Evolutionary conservation across 2,888 invertebrate genomes (phyloP).

Genomic region (Strigamia crassipes): DNA sequence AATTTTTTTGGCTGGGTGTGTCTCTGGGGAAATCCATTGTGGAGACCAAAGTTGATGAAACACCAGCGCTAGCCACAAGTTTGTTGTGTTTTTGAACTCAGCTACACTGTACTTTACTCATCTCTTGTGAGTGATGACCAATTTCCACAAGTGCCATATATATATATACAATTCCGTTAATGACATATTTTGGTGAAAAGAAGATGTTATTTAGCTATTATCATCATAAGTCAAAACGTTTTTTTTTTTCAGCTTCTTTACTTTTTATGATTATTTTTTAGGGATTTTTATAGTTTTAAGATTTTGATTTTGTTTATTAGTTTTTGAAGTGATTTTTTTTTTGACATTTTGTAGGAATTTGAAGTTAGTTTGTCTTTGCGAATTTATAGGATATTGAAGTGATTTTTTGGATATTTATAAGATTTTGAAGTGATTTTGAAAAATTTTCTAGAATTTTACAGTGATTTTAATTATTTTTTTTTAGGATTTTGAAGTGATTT

Average conservation of each 20-base stretch:
- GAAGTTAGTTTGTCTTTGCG: too few relatives aligned
- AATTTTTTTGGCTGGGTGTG: neutral
- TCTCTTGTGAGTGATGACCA: neutral
- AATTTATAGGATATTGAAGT: too few relatives aligned
- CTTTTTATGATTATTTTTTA: too few relatives aligned
- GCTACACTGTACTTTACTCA: neutral
- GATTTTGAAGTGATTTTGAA: too few relatives aligned
- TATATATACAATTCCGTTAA: neutral
- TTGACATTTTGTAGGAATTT: too few relatives aligned
- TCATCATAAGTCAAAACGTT: neutral
- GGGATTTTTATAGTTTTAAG: too few relatives aligned
- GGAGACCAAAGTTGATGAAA: conserved; percentile 28
- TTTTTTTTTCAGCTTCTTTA: neutral
- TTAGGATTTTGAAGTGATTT: too few relatives aligned
- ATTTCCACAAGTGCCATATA: neutral
- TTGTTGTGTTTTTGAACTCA: conserved; percentile 19
- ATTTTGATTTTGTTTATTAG: too few relatives aligned
- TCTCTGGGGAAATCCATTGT: conserved; percentile 22
- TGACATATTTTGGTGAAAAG: neutral
- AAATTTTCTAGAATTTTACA: too few relatives aligned
- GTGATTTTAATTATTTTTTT: too few relatives aligned
- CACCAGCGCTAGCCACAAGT: neutral
- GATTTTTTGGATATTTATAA: too few relatives aligned
- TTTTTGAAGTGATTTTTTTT: too few relatives aligned
- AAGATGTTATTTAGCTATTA: neutral